These are phyloP conservation scores for Pantherophis vulpinus DNA, from an alignment of 2,797 vertebrate species.

Conservation along the genomic window DNA sequence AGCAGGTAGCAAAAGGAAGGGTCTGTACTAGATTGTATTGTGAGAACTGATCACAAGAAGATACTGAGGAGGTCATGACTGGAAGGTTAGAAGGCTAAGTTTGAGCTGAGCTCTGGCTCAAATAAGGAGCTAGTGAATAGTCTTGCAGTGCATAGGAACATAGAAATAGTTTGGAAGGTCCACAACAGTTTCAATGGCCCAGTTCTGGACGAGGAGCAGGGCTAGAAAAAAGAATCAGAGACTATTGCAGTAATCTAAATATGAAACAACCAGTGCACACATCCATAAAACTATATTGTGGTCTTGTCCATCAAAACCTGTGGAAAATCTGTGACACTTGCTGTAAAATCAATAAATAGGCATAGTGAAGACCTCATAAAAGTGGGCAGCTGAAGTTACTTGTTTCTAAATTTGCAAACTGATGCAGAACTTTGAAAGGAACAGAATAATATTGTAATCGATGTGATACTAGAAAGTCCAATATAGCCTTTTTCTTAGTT, in stretches of 20 bases:
- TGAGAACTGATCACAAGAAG: background rate
- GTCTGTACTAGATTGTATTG: background rate
- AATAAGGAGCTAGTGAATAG: background rate
- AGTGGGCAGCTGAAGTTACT: background rate
- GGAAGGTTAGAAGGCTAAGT: background rate
- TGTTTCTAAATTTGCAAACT: background rate
- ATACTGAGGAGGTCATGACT: background rate
- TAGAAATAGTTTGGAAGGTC: background rate
- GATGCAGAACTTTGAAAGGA: background rate
- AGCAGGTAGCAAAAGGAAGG: background rate
- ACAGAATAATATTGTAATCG: background rate
- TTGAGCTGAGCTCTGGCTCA: background rate
- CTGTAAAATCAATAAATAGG: background rate
- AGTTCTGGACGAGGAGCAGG: background rate
- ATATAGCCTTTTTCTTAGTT: background rate
- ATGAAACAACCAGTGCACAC: background rate
- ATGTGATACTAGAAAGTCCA: background rate
- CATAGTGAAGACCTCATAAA: background rate
- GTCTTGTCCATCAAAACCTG: background rate
- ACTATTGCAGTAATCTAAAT: background rate
- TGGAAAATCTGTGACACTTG: background rate
- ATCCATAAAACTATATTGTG: background rate
- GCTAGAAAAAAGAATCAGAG: background rate
- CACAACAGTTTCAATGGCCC: background rate
- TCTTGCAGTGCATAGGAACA: background rate